Evolutionary conservation across 92 coral and sea anemone genomes (phyloP).

Genomic region (Porites divaricata): DNA sequence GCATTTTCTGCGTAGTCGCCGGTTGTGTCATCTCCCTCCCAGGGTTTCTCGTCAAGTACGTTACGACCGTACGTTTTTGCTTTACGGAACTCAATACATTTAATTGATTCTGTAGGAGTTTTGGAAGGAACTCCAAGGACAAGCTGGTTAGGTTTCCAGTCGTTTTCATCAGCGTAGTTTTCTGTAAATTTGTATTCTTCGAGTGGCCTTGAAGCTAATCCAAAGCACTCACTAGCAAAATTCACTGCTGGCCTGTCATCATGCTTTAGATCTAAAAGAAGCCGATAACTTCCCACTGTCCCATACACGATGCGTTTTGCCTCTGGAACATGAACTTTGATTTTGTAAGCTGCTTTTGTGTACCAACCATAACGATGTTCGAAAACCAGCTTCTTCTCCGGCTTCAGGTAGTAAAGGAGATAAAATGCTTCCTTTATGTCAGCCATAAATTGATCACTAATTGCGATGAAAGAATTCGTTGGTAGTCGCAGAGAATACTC

Average conservation of each 20-base stretch:
- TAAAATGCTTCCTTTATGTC: neutral
- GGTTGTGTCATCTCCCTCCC: neutral
- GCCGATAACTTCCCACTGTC: neutral
- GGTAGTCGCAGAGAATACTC: neutral
- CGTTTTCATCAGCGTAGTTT: slow-evolving; percentile 4
- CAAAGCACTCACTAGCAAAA: neutral
- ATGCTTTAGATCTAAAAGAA: too few species aligned
- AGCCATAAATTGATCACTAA: neutral
- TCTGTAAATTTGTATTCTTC: neutral
- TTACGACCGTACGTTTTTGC: neutral
- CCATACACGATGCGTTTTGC: slow-evolving; percentile 5
- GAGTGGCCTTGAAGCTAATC: neutral
- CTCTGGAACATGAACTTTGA: slow-evolving; percentile 24
- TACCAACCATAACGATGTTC: neutral
- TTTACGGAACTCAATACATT: neutral
- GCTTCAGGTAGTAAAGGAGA: neutral
- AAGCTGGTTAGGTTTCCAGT: neutral
- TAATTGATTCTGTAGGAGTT: neutral
- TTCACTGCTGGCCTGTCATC: neutral
- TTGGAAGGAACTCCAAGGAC: neutral
- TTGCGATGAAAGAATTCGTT: neutral
- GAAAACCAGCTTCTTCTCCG: neutral
- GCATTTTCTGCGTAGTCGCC: neutral
- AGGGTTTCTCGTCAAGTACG: neutral
- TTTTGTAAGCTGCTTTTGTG: neutral